These are phyloP conservation scores for Oenanthe melanoleuca DNA, from an alignment of 2,113 vertebrate genomes.

Conservation along the genomic window DNA sequence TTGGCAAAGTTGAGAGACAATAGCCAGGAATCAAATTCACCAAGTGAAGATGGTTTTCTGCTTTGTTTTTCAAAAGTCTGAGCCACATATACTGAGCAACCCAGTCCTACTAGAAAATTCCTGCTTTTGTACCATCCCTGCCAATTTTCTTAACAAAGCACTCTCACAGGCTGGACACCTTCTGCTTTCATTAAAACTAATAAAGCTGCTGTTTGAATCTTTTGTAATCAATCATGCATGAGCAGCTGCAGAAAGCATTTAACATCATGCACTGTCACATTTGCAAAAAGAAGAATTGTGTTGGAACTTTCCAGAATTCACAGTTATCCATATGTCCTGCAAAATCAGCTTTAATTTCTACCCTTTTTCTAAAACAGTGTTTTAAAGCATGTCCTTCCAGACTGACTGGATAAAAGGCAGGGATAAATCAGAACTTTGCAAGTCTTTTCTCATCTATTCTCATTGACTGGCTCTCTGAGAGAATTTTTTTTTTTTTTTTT, in stretches of 20 bases:
- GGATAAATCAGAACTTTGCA: neutral
- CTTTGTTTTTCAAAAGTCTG: neutral
- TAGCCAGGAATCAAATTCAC: constrained; percentile 24
- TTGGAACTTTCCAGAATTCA: neutral
- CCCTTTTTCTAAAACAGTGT: neutral
- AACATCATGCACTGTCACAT: neutral
- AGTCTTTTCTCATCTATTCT: neutral
- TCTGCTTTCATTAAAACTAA: neutral
- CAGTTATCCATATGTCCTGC: neutral
- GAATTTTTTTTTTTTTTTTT: neutral
- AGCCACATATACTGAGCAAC: neutral
- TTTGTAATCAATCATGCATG: neutral
- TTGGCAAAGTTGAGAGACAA: constrained; percentile 35
- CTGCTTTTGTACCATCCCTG: neutral
- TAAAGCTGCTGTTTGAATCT: neutral
- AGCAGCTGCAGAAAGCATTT: neutral
- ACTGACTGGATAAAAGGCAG: neutral
- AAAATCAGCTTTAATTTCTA: neutral
- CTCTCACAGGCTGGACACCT: neutral
- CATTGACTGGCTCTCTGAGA: neutral
- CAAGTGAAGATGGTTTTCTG: neutral
- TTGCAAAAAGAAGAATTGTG: neutral
- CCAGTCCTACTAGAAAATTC: neutral
- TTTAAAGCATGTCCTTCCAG: neutral
- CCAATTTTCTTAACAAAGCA: neutral